Evolutionary conservation across 2,113 vertebrate species (phyloP).

Genomic region (Antechinus stuartii): DNA sequence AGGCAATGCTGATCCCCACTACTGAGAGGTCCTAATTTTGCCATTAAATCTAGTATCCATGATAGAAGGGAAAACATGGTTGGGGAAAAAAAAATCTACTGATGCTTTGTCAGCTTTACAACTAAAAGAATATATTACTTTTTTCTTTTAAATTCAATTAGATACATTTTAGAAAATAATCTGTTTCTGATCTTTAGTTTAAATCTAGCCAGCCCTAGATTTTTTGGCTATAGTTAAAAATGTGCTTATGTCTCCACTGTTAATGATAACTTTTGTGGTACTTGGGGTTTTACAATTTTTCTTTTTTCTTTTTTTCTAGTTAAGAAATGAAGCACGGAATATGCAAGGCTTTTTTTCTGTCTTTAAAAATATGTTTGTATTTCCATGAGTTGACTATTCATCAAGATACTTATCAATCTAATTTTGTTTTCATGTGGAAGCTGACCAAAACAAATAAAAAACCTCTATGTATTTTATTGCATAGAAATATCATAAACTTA

Average conservation of each 20-base stretch:
- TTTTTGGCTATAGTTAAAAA: neutral
- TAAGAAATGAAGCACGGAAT: neutral
- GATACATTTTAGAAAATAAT: neutral
- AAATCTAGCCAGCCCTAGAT: neutral
- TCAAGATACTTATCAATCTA: slow-evolving; percentile 61
- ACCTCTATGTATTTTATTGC: neutral
- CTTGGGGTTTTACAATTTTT: neutral
- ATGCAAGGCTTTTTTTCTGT: slow-evolving; percentile 17
- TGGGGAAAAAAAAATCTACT: neutral
- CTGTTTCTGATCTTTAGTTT: neutral
- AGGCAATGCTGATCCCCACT: neutral
- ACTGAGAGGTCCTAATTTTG: neutral
- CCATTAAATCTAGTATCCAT: neutral
- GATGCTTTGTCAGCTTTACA: neutral
- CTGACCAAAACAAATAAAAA: neutral
- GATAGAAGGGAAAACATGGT: neutral
- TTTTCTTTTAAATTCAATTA: neutral
- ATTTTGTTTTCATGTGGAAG: neutral
- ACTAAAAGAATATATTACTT: neutral
- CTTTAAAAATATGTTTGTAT: slow-evolving; percentile 70
- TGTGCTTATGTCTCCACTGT: neutral
- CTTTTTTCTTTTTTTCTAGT: neutral
- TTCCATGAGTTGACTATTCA: slow-evolving; percentile 56
- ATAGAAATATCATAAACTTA: neutral
- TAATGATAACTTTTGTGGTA: neutral